phyloP scores from a whole-genome alignment of 2,797 vertebrate genomes.

The Synaphobranchus kaupii region DNA sequence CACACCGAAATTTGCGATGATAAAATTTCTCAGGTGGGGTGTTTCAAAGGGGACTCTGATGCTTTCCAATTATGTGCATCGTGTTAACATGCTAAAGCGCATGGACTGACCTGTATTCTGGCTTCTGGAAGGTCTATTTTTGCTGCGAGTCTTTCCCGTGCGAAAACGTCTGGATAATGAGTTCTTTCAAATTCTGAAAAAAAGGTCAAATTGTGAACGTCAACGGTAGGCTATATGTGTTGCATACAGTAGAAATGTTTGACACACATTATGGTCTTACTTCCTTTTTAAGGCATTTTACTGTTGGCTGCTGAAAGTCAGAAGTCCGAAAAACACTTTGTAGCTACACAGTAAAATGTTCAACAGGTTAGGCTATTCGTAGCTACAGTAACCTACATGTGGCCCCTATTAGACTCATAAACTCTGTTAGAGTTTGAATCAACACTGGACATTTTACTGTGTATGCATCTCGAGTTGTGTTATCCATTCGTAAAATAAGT shows the following conservation, averaged over 20 bases:
- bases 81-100: background rate
- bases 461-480: background rate
- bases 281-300: background rate
- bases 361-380: background rate
- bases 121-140: conserved; percentile 99
- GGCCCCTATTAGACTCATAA: background rate
- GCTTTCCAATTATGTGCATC: background rate
- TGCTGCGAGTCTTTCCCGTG: conserved; percentile 95
- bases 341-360: background rate
- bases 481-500: background rate
- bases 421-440: background rate
- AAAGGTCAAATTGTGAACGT: background rate
- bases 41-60: background rate
- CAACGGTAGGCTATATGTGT: background rate
- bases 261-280: background rate
- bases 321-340: background rate
- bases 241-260: background rate
- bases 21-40: background rate
- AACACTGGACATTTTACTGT: background rate
- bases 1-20: background rate
- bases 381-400: background rate
- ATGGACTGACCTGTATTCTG: conserved; percentile 90
- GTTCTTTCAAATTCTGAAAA: conserved; percentile 95
- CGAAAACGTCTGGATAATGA: conserved; percentile 98
- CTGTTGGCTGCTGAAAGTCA: background rate